Conservation (phyloP, 2,888 invertebrate species). For the Cheilosia scutellata region DNA sequence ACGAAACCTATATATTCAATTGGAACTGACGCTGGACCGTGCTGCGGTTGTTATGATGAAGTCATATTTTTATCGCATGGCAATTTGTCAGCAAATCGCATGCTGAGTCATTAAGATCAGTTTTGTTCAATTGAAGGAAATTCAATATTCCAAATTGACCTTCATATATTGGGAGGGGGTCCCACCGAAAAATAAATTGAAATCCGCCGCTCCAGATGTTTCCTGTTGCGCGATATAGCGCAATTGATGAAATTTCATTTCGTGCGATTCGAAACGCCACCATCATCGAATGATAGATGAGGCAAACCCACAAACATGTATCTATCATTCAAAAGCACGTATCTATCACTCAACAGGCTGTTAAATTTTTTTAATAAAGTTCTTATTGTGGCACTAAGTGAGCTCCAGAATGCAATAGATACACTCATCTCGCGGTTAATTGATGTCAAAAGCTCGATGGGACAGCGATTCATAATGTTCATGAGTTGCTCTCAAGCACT, state of each 20-base stretch:
- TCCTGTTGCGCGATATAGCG: slow-evolving; percentile 47
- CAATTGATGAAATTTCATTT: slow-evolving; percentile 55
- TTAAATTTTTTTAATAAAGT: slow-evolving; percentile 46
- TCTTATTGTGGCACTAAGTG: slow-evolving; percentile 39
- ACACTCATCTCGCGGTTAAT: slow-evolving; percentile 37
- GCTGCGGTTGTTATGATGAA: slow-evolving; percentile 55
- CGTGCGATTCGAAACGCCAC: slow-evolving; percentile 50
- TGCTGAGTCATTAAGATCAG: slow-evolving; percentile 61
- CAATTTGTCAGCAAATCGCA: slow-evolving; percentile 71
- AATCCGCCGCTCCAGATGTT: slow-evolving; percentile 57
- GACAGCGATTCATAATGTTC: slow-evolving; percentile 53
- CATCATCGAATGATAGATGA: slow-evolving; percentile 35
- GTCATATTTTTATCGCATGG: slow-evolving; percentile 74
- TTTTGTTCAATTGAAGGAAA: slow-evolving; percentile 19
- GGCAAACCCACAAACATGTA: slow-evolving; percentile 18
- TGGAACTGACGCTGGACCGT: background rate
- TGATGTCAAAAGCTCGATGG: slow-evolving; percentile 37
- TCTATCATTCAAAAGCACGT: slow-evolving; percentile 36
- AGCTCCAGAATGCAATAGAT: slow-evolving; percentile 37
- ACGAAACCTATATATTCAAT: slow-evolving; percentile 1
- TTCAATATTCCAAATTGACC: slow-evolving; percentile 30
- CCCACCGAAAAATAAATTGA: slow-evolving; percentile 45
- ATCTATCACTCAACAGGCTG: slow-evolving; percentile 66
- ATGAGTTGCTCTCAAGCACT: background rate
- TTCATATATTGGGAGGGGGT: slow-evolving; percentile 23